Conservation (phyloP, 2,113 vertebrate genomes). For the Poeciliopsis occidentalis region DNA sequence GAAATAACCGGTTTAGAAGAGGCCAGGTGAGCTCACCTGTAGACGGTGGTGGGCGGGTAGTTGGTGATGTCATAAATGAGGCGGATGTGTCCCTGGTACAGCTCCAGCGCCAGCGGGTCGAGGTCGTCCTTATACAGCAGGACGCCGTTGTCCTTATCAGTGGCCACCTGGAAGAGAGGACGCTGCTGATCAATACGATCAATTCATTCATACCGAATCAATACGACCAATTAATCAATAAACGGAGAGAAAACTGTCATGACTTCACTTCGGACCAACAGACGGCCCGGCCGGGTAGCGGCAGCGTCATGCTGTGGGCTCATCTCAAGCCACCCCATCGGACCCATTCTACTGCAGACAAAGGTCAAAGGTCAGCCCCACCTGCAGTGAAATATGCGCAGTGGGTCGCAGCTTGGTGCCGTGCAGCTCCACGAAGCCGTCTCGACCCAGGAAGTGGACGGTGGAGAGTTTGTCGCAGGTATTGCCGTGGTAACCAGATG, state of each 20-base stretch:
- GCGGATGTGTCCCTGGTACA: constrained; percentile 96
- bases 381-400: constrained; percentile 97
- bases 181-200: background rate
- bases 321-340: no score
- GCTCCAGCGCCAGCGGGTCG: constrained; percentile 92
- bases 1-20: no score
- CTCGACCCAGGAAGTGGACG: constrained; percentile 93
- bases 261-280: no score
- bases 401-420: constrained; percentile 87
- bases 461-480: constrained; percentile 95
- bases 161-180: constrained; percentile 85
- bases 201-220: no score
- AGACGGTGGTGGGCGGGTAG: constrained; percentile 92
- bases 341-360: background rate
- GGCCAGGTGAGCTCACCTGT: constrained; percentile 82
- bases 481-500: constrained; percentile 89
- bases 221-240: background rate
- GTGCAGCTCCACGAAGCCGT: constrained; percentile 90
- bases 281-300: no score
- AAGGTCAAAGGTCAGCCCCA: constrained; percentile 51
- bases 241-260: background rate
- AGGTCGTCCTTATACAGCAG: constrained; percentile 94
- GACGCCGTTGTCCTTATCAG: constrained; percentile 94
- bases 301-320: no score
- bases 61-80: constrained; percentile 92